These are phyloP conservation scores for Clivina fossor DNA, from an alignment of 2,888 invertebrate genomes.

Conservation along the genomic window DNA sequence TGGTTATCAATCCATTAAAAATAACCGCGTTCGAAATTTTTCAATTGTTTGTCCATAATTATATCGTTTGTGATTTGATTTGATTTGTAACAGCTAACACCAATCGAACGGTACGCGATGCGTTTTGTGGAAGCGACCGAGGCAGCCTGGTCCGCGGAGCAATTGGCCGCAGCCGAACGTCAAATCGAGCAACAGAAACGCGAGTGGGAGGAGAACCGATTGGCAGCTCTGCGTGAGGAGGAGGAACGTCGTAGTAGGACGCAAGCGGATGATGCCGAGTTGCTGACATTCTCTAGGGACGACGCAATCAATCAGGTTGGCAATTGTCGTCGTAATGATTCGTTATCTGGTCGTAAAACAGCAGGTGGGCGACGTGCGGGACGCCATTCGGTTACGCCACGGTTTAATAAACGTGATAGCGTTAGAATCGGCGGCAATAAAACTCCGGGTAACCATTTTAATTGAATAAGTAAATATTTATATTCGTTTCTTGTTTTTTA, in stretches of 20 bases:
- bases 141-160: conserved; percentile 78
- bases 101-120: conserved; percentile 95
- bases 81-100: conserved; percentile 87
- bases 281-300: conserved; percentile 74
- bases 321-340: too few relatives aligned
- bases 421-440: conserved; percentile 14
- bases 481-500: too few relatives aligned
- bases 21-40: conserved; percentile 28
- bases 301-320: conserved; percentile 86
- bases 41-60: conserved; percentile 39
- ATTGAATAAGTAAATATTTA: too few relatives aligned
- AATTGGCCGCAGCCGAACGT: conserved; percentile 83
- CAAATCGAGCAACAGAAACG: conserved; percentile 83
- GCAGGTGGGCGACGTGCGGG: conserved; percentile 31
- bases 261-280: conserved; percentile 62
- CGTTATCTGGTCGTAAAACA: conserved; percentile 42
- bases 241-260: conserved; percentile 63
- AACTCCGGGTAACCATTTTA: conserved; percentile 29
- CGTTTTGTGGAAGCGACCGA: conserved; percentile 86
- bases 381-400: too few relatives aligned
- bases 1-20: too few relatives aligned
- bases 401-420: conserved; percentile 32
- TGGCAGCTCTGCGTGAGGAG: conserved; percentile 69
- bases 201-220: conserved; percentile 84
- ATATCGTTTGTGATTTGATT: too few relatives aligned